Conservation (phyloP, 2,888 invertebrate species). For the Euzophera pinguis region DNA sequence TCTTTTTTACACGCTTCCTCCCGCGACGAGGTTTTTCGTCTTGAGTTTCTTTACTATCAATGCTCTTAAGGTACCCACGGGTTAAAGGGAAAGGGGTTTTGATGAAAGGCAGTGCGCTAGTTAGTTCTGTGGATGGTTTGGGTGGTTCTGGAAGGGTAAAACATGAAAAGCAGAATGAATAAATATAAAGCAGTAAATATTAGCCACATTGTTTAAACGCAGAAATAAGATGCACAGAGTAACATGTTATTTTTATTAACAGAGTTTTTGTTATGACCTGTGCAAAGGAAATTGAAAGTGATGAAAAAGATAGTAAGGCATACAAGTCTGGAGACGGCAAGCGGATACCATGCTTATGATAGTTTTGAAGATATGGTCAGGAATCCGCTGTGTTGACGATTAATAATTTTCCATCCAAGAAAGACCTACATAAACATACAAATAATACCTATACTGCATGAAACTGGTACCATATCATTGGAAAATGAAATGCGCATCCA, state of each 20-base stretch:
- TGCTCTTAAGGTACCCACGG: slow-evolving; percentile 57
- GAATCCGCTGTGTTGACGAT: neutral
- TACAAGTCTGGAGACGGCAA: neutral
- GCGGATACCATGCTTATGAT: slow-evolving; percentile 4
- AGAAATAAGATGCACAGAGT: slow-evolving; percentile 12
- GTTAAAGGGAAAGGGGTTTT: slow-evolving; percentile 70
- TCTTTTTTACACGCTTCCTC: slow-evolving; percentile 25
- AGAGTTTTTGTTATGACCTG: neutral
- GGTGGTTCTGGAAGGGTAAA: slow-evolving; percentile 66
- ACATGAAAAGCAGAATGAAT: slow-evolving; percentile 62
- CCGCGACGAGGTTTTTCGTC: slow-evolving; percentile 25
- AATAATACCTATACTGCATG: neutral
- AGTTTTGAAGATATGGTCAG: neutral
- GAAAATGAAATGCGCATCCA: slow-evolving; percentile 75
- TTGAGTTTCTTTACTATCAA: slow-evolving; percentile 30
- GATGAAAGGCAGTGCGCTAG: slow-evolving; percentile 48
- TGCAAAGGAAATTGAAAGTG: neutral
- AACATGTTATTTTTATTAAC: neutral
- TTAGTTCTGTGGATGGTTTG: slow-evolving; percentile 47
- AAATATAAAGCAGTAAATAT: slow-evolving; percentile 45
- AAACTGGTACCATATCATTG: neutral
- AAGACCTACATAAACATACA: slow-evolving; percentile 5
- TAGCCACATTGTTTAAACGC: slow-evolving; percentile 31
- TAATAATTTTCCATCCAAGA: neutral
- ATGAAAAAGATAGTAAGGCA: neutral